Base-by-base conservation (phyloP, 2,113 vertebrate genomes). In the Psammodynastes pulverulentus region DNA sequence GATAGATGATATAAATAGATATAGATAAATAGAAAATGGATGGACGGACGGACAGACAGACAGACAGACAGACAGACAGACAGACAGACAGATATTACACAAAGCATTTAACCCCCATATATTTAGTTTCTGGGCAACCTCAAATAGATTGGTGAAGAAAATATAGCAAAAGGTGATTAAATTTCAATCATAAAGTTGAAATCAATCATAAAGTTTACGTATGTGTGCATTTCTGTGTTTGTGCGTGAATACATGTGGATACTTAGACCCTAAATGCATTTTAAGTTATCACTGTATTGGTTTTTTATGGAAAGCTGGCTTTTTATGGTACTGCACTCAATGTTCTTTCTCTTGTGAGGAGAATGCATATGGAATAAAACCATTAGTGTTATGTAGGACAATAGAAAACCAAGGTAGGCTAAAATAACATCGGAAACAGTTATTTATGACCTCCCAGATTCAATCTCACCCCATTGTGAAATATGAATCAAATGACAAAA, bases 391-490 rank as follows among this genome's bases (percentile, higher is more conserved):
- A 26, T 23, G 39, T 17, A 85, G 52, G 72, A 58, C 88, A 89
- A 92, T 49, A 89, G 45, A 52, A 85, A 23, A 79, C 4, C 29
- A 29, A 34, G 39, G 24, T 12, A 29, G 34, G 86, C 49, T 51
- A 89, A 9, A 52, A 1, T 54, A 86, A 58, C 72, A 45, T 86
- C 52, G 19, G 58, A 24, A 91, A 67, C 21, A 45, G 21, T 24
- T 54, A 85, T 85, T 89, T 92, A 48, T 94, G 89, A 91, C 95
- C 94, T 94, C 46, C 93, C 95, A 95, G 88, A 84, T 26, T 52
- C 88, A 86, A 12, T 0, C 2, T 87, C 94, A 95, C 92, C 84
- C 54, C 67, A 79, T 87, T 92, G 34, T 92, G 91, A 93, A 84
- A 95, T 90, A 21, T 90, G n/a, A 87, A 34, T 58, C 86, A 89